Evolutionary conservation across 2,888 invertebrate species (phyloP).

Genomic region (Branchinecta sandiegonensis): DNA sequence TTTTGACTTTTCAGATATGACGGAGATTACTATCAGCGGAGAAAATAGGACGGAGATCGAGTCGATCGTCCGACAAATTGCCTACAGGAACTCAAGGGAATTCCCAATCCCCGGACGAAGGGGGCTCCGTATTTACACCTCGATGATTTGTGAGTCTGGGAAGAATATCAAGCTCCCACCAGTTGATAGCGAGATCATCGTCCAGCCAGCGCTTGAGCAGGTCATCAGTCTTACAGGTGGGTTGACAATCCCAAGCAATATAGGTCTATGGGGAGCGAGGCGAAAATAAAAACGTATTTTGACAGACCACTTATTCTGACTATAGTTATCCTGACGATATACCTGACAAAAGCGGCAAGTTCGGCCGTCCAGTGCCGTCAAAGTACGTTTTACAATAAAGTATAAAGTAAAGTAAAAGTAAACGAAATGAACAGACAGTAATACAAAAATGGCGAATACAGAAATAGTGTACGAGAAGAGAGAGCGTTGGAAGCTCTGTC

Average conservation of each 20-base stretch:
- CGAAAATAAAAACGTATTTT: too few species aligned
- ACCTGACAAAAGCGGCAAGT: too few species aligned
- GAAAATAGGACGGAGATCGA: conserved; percentile 81
- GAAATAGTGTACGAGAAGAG: too few species aligned
- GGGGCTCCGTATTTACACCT: conserved; percentile 64
- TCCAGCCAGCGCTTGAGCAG: not conserved
- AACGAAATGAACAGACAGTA: too few species aligned
- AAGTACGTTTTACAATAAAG: too few species aligned
- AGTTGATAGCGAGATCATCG: not conserved
- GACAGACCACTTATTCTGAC: too few species aligned
- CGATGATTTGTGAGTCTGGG: conserved; percentile 44
- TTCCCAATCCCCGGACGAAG: conserved; percentile 91
- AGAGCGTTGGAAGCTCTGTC: too few species aligned
- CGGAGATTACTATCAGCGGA: conserved; percentile 80
- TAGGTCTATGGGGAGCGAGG: too few species aligned
- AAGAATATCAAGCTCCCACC: conserved; percentile 4
- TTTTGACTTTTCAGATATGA: conserved; percentile 44
- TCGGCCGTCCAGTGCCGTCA: too few species aligned
- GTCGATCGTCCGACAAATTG: conserved; percentile 64
- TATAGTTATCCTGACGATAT: too few species aligned
- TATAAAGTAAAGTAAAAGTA: too few species aligned
- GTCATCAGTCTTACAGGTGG: not conserved
- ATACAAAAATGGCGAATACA: too few species aligned
- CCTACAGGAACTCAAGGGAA: conserved; percentile 77
- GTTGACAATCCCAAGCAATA: not conserved